Conservation (phyloP, 2,113 vertebrate species). For the Chunga burmeisteri region DNA sequence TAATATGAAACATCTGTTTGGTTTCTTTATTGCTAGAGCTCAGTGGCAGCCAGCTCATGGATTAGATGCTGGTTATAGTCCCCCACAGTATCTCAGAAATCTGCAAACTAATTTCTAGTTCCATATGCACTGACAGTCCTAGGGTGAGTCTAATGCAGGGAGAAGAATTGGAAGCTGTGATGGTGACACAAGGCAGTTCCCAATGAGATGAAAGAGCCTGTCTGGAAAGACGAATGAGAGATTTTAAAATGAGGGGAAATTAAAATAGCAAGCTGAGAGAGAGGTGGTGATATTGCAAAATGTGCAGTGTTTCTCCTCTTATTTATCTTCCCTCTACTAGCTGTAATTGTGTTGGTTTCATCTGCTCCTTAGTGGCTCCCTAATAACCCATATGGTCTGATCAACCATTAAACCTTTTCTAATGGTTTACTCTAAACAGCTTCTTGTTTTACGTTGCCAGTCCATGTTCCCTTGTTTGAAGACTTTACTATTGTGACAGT, state of each 20-base stretch:
- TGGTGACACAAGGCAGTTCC: background rate
- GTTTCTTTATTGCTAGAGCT: background rate
- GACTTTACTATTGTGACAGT: background rate
- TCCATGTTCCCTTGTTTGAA: background rate
- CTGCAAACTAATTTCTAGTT: background rate
- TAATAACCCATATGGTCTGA: background rate
- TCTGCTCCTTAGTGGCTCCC: background rate
- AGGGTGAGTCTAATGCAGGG: background rate
- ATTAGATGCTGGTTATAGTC: background rate
- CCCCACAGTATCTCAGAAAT: background rate
- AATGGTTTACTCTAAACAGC: background rate
- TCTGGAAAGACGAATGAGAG: background rate
- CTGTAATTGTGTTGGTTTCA: background rate
- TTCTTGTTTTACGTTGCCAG: background rate
- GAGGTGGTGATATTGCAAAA: background rate
- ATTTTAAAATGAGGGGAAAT: background rate
- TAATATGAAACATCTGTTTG: background rate
- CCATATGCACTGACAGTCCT: background rate
- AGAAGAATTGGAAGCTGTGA: background rate
- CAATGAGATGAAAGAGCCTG: background rate
- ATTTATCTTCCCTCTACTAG: background rate
- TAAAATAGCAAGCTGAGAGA: background rate
- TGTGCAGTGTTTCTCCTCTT: background rate
- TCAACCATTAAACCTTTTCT: background rate
- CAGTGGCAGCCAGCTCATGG: background rate